These are phyloP conservation scores for Proterorhinus semilunaris DNA, from an alignment of 2,113 vertebrate genomes.

Conservation along the genomic window DNA sequence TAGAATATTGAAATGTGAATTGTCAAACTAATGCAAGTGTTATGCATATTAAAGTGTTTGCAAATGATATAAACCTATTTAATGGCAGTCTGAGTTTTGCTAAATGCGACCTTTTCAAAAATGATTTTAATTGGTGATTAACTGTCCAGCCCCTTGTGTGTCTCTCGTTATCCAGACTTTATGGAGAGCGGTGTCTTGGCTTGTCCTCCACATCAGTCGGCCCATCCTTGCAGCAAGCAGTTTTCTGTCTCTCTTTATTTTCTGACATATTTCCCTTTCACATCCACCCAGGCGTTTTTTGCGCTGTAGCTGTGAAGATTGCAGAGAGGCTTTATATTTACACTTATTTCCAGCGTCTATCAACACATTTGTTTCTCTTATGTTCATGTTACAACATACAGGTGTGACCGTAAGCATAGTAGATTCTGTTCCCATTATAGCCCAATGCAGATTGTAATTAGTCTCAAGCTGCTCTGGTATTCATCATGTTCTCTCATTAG, in stretches of 20 bases:
- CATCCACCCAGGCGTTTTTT: conserved; percentile 14
- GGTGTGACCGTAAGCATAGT: conserved; percentile 7
- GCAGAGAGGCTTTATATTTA: conserved; percentile 29
- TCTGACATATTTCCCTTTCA: conserved; percentile 27
- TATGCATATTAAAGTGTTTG: no score
- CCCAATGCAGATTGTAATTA: conserved; percentile 52
- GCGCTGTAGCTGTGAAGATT: conserved; percentile 28
- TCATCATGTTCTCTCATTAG: conserved; percentile 58
- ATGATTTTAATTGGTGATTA: not conserved
- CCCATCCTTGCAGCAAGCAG: conserved; percentile 53
- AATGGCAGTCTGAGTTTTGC: no score
- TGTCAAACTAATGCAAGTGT: no score
- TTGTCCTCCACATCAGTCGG: conserved; percentile 61
- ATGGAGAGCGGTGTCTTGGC: conserved; percentile 35
- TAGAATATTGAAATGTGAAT: no score
- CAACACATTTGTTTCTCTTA: conserved; percentile 30
- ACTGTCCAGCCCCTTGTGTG: conserved; percentile 9
- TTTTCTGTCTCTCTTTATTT: conserved; percentile 44
- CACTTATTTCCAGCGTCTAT: conserved; percentile 39
- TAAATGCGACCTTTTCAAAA: no score
- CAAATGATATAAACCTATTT: no score
- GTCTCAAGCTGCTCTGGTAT: conserved; percentile 37
- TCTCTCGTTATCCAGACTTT: conserved; percentile 42
- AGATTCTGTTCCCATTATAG: conserved; percentile 9
- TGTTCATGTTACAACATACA: conserved; percentile 20